These are phyloP conservation scores for Pseudochromis fuscus DNA, from an alignment of 2,797 vertebrate species.

Conservation along the genomic window DNA sequence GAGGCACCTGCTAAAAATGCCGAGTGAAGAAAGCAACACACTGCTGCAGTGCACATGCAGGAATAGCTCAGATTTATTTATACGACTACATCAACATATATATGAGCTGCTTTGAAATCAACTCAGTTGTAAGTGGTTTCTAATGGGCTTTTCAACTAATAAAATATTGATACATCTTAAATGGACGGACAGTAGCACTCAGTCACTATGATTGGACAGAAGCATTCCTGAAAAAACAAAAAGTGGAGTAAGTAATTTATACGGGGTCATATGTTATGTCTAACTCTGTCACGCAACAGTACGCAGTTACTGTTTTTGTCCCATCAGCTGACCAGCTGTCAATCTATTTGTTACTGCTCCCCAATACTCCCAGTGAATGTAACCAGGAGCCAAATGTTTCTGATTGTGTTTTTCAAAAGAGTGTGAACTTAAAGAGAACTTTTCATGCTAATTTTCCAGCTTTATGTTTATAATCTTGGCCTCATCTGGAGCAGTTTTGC, in stretches of 20 bases:
- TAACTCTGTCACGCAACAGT: neutral
- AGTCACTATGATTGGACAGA: neutral
- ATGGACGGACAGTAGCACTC: slow-evolving; percentile 5
- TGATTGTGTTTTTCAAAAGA: too few species aligned
- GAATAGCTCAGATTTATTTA: slow-evolving; percentile 6
- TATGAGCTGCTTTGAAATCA: slow-evolving; percentile 7
- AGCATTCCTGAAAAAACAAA: slow-evolving; percentile 1
- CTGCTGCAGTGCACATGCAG: neutral
- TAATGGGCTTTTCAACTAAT: slow-evolving; percentile 23
- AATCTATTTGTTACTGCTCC: too few species aligned
- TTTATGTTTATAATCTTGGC: too few species aligned
- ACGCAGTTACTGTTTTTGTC: neutral
- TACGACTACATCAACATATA: slow-evolving; percentile 14
- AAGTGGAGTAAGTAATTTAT: neutral
- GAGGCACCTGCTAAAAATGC: neutral
- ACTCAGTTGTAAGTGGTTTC: slow-evolving; percentile 13
- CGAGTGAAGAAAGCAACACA: neutral
- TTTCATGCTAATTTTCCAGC: too few species aligned
- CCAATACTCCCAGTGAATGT: too few species aligned
- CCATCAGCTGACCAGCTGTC: too few species aligned
- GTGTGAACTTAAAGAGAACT: too few species aligned
- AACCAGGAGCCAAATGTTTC: too few species aligned
- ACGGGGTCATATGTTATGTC: neutral
- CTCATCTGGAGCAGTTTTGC: too few species aligned
- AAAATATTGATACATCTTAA: slow-evolving; percentile 49